These are phyloP conservation scores for Cotesia vestalis DNA, from an alignment of 1,140 invertebrate species.

Conservation along the genomic window DNA sequence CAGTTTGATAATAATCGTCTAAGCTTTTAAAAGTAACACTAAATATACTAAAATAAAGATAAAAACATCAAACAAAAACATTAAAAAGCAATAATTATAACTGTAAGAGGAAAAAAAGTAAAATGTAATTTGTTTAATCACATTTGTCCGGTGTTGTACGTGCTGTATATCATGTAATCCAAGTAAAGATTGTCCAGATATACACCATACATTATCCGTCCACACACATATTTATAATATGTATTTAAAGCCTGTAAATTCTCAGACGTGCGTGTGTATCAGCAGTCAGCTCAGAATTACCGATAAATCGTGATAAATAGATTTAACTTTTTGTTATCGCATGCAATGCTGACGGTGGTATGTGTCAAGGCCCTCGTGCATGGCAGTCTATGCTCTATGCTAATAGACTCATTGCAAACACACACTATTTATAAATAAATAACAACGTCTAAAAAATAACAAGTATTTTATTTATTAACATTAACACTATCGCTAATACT, in stretches of 20 bases:
- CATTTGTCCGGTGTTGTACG: too few species aligned
- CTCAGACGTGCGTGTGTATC: conserved; percentile 25
- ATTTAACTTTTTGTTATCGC: conserved; percentile 65
- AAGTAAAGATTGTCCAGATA: not conserved
- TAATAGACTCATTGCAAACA: conserved; percentile 52
- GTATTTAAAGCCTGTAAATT: conserved; percentile 6
- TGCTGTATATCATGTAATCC: too few species aligned
- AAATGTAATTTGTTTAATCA: not conserved
- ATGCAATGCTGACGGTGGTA: conserved; percentile 63
- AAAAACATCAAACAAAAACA: not conserved
- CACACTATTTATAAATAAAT: not conserved
- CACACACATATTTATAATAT: not conserved
- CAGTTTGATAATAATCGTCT: too few species aligned
- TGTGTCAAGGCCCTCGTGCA: conserved; percentile 61
- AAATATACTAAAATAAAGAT: not conserved
- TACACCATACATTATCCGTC: not conserved
- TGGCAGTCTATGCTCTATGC: conserved; percentile 50
- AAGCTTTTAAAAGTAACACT: too few species aligned
- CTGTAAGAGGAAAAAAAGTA: not conserved
- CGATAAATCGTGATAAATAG: conserved; percentile 64
- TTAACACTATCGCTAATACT: not conserved
- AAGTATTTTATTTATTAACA: not conserved
- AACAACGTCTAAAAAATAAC: too few species aligned
- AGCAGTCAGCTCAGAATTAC: conserved; percentile 39
- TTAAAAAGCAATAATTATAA: not conserved